Conservation (phyloP, 2,797 vertebrate species). For the Rhinella marina region DNA sequence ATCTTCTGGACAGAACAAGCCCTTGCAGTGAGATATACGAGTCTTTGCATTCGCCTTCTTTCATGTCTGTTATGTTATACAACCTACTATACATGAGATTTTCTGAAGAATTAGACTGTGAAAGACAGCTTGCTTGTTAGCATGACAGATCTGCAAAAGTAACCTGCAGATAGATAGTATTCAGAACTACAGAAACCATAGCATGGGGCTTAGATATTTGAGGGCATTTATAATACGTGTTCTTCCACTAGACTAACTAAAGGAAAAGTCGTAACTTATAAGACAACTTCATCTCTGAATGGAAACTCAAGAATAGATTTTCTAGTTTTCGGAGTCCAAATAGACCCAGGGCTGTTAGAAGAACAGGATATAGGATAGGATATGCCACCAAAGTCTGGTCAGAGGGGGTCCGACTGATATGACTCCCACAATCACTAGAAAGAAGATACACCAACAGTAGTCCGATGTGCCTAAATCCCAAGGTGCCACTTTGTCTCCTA, state of each 20-base stretch:
- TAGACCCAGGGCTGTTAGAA: not conserved
- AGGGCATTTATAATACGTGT: not conserved
- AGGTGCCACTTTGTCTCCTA: not conserved
- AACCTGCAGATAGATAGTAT: not conserved
- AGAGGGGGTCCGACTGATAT: not conserved
- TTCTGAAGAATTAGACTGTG: not conserved
- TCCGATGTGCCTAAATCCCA: no score
- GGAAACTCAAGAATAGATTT: not conserved
- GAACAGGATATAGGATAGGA: no score
- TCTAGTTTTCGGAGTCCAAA: not conserved
- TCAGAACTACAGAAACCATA: not conserved
- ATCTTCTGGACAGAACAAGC: constrained; percentile 17
- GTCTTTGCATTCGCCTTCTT: constrained; percentile 20
- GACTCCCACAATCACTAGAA: not conserved
- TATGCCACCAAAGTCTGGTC: not conserved
- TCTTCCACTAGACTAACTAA: constrained; percentile 10
- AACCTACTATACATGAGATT: not conserved
- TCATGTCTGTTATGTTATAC: not conserved
- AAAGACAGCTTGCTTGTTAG: not conserved
- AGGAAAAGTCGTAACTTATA: not conserved
- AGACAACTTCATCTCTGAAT: not conserved
- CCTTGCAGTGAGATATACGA: not conserved
- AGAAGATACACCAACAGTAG: not conserved
- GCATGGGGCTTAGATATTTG: not conserved
- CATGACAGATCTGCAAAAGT: constrained; percentile 1